phyloP scores from a whole-genome alignment of 1,140 invertebrate genomes.

The Capitella teleta region DNA sequence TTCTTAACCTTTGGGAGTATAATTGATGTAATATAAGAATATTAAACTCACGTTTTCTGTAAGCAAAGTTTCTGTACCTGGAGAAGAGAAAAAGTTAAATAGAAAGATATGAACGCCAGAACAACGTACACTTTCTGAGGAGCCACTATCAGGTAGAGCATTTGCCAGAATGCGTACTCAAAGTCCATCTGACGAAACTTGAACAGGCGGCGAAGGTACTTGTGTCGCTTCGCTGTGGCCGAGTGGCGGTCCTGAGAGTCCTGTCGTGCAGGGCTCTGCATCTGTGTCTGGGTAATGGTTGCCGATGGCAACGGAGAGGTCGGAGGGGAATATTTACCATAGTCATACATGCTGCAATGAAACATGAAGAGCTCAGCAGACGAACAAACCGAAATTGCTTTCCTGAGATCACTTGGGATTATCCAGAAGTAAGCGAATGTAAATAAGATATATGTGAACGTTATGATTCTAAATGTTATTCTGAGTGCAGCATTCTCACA shows the following conservation, averaged over 20 bases:
- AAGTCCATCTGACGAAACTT: slow-evolving; percentile 98
- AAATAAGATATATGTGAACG: too few species aligned
- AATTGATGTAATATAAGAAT: too few species aligned
- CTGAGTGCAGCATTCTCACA: too few species aligned
- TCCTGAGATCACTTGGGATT: too few species aligned
- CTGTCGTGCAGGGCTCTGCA: background rate
- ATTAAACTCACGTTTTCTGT: slow-evolving; percentile 91
- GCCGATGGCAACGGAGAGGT: background rate
- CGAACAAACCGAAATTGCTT: too few species aligned
- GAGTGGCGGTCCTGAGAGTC: background rate
- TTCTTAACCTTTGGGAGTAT: too few species aligned
- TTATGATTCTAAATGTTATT: too few species aligned
- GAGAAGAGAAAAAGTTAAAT: slow-evolving; percentile 12
- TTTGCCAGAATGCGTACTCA: slow-evolving; percentile 98
- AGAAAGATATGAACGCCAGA: background rate
- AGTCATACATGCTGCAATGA: background rate
- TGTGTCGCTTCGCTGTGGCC: slow-evolving; percentile 81
- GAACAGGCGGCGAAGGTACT: slow-evolving; percentile 78
- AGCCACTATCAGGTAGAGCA: slow-evolving; percentile 86
- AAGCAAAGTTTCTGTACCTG: slow-evolving; percentile 84
- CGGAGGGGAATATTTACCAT: slow-evolving; percentile 1
- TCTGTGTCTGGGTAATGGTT: background rate
- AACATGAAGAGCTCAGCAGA: too few species aligned
- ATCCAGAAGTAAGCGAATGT: too few species aligned
- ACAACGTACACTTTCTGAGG: slow-evolving; percentile 81